A percentile compares a stretch with the other conserved stretches of the same genome.
Conservation (phyloP, 2,113 vertebrate genomes). For the Tapirus terrestris region DNA sequence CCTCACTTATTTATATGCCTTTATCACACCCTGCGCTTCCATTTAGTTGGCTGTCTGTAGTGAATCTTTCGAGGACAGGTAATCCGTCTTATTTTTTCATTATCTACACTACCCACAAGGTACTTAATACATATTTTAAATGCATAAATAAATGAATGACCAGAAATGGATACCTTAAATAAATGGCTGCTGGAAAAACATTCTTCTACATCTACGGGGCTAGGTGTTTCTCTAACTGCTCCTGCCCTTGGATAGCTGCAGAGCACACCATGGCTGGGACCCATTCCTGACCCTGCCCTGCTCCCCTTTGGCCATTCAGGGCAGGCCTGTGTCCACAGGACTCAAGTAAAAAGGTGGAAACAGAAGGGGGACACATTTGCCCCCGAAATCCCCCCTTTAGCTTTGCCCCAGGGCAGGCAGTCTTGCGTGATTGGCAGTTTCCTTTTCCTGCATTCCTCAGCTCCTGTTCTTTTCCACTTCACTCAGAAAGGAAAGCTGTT, state of each 20-base stretch:
- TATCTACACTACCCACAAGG: neutral
- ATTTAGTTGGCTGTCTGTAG: too few species aligned
- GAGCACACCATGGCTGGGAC: rapidly evolving
- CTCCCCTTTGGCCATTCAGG: neutral
- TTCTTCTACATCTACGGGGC: neutral
- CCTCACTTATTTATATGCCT: neutral
- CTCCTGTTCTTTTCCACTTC: neutral
- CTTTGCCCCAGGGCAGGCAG: rapidly evolving
- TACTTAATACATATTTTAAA: neutral
- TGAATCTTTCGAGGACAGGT: neutral
- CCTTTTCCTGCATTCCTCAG: neutral
- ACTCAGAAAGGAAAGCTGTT: neutral
- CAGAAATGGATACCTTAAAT: neutral
- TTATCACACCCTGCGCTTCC: neutral
- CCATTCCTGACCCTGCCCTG: neutral
- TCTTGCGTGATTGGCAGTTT: neutral
- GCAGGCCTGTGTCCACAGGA: neutral
- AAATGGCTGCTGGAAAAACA: neutral
- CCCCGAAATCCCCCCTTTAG: neutral
- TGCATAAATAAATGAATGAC: neutral
- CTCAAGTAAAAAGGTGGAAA: neutral
- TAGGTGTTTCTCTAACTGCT: neutral
- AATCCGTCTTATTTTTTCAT: neutral
- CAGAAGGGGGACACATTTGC: neutral
- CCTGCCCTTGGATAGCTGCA: too few species aligned